Conservation (phyloP, 53 echinoderm and acorn worm species). For the Actinopyga echinites region DNA sequence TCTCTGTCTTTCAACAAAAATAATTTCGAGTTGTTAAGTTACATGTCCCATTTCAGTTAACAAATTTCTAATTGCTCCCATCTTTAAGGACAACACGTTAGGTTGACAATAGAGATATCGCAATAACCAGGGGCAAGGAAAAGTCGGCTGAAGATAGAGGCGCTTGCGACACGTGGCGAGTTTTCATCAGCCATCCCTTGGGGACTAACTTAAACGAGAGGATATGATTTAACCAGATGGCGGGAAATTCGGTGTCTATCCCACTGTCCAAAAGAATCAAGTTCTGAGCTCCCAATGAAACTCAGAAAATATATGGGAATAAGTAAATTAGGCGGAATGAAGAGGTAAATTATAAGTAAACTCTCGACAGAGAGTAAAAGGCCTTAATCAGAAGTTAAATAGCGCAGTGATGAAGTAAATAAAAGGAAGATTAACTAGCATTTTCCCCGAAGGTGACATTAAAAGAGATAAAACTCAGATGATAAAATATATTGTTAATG, state of each 20-base stretch:
- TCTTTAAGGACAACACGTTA: constrained; percentile 23
- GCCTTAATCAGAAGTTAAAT: constrained; percentile 15
- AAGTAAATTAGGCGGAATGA: constrained; percentile 15
- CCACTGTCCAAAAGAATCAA: background rate
- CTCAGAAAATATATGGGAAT: constrained; percentile 7
- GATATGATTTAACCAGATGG: constrained; percentile 23
- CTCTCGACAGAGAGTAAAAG: constrained; percentile 8
- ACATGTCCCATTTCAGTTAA: constrained; percentile 33
- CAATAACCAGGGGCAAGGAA: constrained; percentile 14
- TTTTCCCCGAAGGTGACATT: background rate
- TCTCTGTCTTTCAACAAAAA: background rate
- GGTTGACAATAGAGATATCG: constrained; percentile 31
- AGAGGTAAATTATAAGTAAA: background rate
- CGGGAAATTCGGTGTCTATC: constrained; percentile 15
- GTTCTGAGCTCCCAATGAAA: constrained; percentile 1
- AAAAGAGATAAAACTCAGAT: background rate
- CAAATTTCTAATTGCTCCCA: constrained; percentile 28
- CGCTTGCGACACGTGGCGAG: constrained; percentile 25
- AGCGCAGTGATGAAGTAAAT: constrained; percentile 8
- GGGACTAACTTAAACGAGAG: background rate
- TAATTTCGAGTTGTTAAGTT: constrained; percentile 8
- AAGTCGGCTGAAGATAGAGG: constrained; percentile 13
- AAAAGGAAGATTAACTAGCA: constrained; percentile 1
- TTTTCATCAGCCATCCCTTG: constrained; percentile 17
- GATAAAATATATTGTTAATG: no score